Percentiles rank a stretch among this genome's conserved stretches.
Conservation (phyloP, 1,140 invertebrate genomes). For the Neelides sp. region DNA sequence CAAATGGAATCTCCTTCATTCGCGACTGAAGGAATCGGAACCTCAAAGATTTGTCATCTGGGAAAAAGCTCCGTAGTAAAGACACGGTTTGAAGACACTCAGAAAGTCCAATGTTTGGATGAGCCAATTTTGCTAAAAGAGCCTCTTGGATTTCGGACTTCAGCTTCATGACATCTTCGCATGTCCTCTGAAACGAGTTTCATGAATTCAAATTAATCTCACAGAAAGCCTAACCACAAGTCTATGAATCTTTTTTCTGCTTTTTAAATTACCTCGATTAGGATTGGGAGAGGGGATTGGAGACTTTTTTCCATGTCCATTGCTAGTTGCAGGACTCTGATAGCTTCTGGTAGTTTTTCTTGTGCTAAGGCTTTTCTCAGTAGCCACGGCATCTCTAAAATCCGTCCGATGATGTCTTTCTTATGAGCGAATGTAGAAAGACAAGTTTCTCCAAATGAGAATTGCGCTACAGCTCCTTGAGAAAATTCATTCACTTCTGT, state of each 20-base stretch:
- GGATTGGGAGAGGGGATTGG: conserved; percentile 10
- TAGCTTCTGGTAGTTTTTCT: conserved; percentile 28
- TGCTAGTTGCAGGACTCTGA: conserved; percentile 27
- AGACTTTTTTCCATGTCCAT: conserved; percentile 21
- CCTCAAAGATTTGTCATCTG: conserved; percentile 25
- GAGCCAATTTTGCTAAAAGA: conserved; percentile 21
- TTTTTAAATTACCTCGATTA: conserved; percentile 8
- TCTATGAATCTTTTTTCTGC: neutral
- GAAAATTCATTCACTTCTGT: conserved; percentile 11
- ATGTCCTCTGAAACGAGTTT: conserved; percentile 22
- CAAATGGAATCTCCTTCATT: conserved; percentile 28
- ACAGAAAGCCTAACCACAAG: neutral
- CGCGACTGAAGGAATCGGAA: conserved; percentile 30
- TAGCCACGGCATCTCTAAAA: conserved; percentile 28
- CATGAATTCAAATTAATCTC: neutral
- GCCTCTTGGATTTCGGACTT: conserved; percentile 30
- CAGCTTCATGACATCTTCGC: conserved; percentile 23
- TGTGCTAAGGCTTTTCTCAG: conserved; percentile 25
- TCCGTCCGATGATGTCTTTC: conserved; percentile 6
- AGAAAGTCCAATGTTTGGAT: conserved; percentile 24
- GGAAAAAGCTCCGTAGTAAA: conserved; percentile 27
- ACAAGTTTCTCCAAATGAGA: conserved; percentile 7
- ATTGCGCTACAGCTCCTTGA: conserved; percentile 17
- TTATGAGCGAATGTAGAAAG: conserved; percentile 14
- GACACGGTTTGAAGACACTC: conserved; percentile 31